These are phyloP conservation scores for Drosophila sulfurigaster DNA, from an alignment of 1,140 invertebrate genomes.

Conservation along the genomic window DNA sequence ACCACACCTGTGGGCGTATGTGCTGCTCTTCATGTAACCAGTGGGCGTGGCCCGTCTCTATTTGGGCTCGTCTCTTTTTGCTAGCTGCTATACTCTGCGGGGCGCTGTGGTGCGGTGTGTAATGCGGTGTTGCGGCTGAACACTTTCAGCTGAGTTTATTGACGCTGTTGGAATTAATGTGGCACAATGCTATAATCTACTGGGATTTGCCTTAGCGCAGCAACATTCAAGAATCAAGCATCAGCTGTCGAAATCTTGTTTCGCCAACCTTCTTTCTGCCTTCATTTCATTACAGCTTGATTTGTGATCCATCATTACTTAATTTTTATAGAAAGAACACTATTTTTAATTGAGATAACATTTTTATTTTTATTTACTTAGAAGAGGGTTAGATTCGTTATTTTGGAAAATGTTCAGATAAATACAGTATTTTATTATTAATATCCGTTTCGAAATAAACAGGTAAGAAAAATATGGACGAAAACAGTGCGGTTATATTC, in stretches of 20 bases:
- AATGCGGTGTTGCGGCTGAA: constrained; percentile 17
- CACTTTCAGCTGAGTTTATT: constrained; percentile 66
- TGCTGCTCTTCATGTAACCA: constrained; percentile 31
- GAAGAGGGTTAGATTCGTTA: too few species aligned
- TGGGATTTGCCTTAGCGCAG: constrained; percentile 69
- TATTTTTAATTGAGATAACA: too few species aligned
- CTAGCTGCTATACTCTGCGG: neutral
- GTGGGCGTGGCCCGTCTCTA: constrained; percentile 30
- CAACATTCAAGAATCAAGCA: constrained; percentile 14
- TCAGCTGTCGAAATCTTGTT: neutral
- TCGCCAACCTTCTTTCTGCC: neutral
- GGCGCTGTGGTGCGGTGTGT: neutral
- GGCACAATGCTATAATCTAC: constrained; percentile 67
- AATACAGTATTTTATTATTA: too few species aligned
- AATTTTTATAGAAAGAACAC: too few species aligned
- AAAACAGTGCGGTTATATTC: too few species aligned
- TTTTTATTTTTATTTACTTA: too few species aligned
- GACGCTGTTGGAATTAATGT: constrained; percentile 62
- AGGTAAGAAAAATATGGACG: too few species aligned
- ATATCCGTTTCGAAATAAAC: too few species aligned
- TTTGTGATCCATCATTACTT: constrained; percentile 6
- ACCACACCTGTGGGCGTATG: constrained; percentile 59
- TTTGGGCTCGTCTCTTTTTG: constrained; percentile 26
- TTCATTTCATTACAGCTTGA: neutral
- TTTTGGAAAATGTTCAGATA: too few species aligned